Base-by-base conservation (phyloP, 2,797 vertebrate species). In the Syngnathus rostellatus region DNA sequence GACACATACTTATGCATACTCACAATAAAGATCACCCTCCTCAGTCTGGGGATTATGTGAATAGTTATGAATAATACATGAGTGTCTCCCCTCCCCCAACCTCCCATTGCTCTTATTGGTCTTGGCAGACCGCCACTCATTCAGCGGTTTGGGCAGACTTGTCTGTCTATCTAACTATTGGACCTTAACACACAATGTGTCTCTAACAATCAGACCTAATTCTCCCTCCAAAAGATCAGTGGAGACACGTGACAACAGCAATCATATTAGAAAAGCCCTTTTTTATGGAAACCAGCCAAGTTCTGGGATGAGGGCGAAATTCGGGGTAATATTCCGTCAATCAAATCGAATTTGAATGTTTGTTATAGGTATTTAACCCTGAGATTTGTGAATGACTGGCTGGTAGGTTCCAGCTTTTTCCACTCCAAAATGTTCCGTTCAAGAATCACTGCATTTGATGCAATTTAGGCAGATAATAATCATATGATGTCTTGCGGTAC, bases 61-160 rank as follows among this genome's bases (percentile, higher is more conserved):
- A 87, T 87, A 86, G 87, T 84, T 77, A 90, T 91, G 88, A 92
- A 92, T 92, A 90, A 92, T 88, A 88, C 90, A 92, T 90, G 85
- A 91, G 85, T 82, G 77, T 87, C 84, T 87, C 87, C 86, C 81
- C 79, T 83, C 91, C 90, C 88, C 84, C 86, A 78, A 82, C 85
- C 88, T 87, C 82, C 81, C 82, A 85, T 72, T 66, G 72, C 83
- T 90, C 87, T 90, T 89, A 90, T 91, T 92, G 90, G 90, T 88
- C 89, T 90, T 91, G 90, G 90, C 90, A 90, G 83, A 69, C 74
- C 66, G 86, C 90, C 89, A 91, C 87, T 90, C 86, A 84, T 89
- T 85, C 87, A 75, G 75, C 65, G 57, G 67, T 72, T 71, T 81
- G 71, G 39, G 77, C 63, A n/a, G 51, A 10, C 17, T 21, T 21